Percentiles rank a stretch among this genome's conserved stretches.
These are phyloP conservation scores for Uromys caudimaculatus DNA, from an alignment of 2,797 vertebrate genomes.

Conservation along the genomic window DNA sequence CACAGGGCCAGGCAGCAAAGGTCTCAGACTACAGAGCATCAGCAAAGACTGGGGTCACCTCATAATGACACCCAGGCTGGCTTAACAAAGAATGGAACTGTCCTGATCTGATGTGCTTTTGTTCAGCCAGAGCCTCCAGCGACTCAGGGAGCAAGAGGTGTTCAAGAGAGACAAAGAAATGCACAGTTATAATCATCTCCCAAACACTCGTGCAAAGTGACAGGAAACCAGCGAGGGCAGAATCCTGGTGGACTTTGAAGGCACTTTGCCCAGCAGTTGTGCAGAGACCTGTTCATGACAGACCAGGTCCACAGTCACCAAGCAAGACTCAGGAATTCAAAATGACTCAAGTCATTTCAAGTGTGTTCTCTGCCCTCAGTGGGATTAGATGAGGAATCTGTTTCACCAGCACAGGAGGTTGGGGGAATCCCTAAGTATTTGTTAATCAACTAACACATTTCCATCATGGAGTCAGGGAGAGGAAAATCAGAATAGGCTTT, in stretches of 20 bases:
- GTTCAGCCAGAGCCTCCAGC: neutral
- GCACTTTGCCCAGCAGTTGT: fast-evolving
- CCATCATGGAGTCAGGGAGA: neutral
- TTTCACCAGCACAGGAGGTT: neutral
- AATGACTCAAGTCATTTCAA: neutral
- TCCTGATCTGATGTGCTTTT: neutral
- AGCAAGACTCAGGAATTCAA: neutral
- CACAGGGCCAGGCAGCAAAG: neutral
- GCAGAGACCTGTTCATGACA: neutral
- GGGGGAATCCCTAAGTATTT: neutral
- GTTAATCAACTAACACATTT: neutral
- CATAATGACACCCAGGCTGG: fast-evolving
- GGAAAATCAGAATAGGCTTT: neutral
- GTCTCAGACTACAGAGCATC: neutral
- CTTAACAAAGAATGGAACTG: fast-evolving
- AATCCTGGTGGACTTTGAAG: fast-evolving
- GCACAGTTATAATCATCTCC: fast-evolving
- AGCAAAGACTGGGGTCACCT: neutral
- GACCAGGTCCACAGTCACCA: neutral
- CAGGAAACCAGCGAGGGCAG: neutral
- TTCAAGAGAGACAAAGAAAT: too few species aligned
- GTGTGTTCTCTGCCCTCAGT: neutral
- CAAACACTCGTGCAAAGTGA: fast-evolving
- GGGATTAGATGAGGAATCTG: neutral
- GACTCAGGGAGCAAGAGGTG: fast-evolving